phyloP scores from a whole-genome alignment of 1,140 invertebrate genomes.

The Penaeus chinensis region DNA sequence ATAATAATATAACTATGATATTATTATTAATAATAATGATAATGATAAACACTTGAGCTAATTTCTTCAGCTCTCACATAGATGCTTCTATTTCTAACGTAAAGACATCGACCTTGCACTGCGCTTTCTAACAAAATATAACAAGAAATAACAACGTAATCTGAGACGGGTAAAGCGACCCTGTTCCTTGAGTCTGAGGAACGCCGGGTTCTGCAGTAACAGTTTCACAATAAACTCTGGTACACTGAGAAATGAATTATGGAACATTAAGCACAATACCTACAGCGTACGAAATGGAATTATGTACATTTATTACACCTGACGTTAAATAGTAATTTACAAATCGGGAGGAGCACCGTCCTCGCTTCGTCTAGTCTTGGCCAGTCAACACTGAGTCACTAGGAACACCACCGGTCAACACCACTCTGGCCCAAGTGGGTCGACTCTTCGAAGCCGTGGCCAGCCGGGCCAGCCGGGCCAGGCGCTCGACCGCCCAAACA shows the following conservation, averaged over 20 bases:
- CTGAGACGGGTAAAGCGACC: slow-evolving; percentile 49
- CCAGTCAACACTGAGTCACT: slow-evolving; percentile 18
- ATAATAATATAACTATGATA: too few species aligned
- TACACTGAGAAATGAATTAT: slow-evolving; percentile 55
- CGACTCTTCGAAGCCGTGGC: too few species aligned
- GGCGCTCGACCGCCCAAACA: too few species aligned
- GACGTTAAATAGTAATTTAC: slow-evolving; percentile 60
- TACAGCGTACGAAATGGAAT: slow-evolving; percentile 60
- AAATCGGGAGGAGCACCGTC: neutral
- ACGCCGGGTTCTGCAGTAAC: slow-evolving; percentile 36
- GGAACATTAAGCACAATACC: slow-evolving; percentile 58
- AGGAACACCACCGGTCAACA: too few species aligned
- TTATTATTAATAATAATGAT: too few species aligned
- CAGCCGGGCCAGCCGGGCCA: too few species aligned
- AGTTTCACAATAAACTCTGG: slow-evolving; percentile 52
- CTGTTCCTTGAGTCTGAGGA: slow-evolving; percentile 36
- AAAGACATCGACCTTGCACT: slow-evolving; percentile 15
- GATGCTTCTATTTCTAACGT: slow-evolving; percentile 6
- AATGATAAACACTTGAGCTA: too few species aligned
- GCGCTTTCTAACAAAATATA: slow-evolving; percentile 11
- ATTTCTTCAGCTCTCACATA: neutral
- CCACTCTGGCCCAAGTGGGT: too few species aligned
- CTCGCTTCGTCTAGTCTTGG: slow-evolving; percentile 1
- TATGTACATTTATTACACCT: slow-evolving; percentile 61
- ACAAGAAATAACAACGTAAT: slow-evolving; percentile 51